Evolutionary conservation across 2,888 invertebrate species (phyloP).

Genomic region (Oligia fasciuncula): DNA sequence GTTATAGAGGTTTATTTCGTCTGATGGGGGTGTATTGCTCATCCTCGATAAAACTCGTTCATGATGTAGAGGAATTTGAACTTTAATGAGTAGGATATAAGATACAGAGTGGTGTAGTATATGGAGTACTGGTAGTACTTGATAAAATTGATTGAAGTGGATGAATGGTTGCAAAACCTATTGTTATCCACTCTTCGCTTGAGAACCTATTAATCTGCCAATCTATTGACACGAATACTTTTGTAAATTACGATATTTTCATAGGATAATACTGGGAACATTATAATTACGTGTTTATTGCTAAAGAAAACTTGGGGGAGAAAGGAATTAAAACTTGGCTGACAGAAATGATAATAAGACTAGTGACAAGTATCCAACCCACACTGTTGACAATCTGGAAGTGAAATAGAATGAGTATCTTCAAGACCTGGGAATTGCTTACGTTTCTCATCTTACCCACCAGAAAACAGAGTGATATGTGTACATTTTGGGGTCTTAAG

Average conservation of each 20-base stretch:
- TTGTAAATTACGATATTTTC: constrained; percentile 15
- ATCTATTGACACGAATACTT: constrained; percentile 29
- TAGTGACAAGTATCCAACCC: not conserved
- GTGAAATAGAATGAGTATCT: not conserved
- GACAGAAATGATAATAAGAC: constrained; percentile 22
- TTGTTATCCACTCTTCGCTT: constrained; percentile 48
- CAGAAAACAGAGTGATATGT: not conserved
- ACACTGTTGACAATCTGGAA: not conserved
- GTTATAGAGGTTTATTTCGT: constrained; percentile 35
- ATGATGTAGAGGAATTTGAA: constrained; percentile 20
- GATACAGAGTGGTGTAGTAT: not conserved
- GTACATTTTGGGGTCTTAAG: not conserved
- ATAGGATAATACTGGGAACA: constrained; percentile 4
- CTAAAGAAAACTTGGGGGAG: not conserved
- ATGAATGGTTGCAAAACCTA: constrained; percentile 56
- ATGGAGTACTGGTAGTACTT: constrained; percentile 35
- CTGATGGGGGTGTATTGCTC: constrained; percentile 22
- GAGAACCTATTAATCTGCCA: constrained; percentile 43
- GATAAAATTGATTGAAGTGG: constrained; percentile 57
- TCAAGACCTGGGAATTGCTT: not conserved
- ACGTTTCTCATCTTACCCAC: not conserved
- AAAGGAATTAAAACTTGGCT: constrained; percentile 8
- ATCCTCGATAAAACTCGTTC: constrained; percentile 29
- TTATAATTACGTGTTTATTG: not conserved
- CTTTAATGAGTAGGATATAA: constrained; percentile 19